Evolutionary conservation across 2,888 invertebrate genomes (phyloP).

Genomic region (Caenorhabditis virilis): DNA sequence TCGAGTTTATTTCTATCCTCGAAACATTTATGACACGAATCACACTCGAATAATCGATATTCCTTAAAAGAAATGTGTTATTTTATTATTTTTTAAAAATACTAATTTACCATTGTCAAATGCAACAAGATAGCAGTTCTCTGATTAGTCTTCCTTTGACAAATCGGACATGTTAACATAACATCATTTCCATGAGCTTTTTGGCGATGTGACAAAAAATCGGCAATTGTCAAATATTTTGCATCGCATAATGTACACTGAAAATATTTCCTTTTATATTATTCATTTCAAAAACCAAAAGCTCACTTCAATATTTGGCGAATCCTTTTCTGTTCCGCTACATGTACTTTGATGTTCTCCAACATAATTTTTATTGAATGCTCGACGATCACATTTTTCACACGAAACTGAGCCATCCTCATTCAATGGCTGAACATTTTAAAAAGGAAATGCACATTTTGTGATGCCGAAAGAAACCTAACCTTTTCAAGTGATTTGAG

Average conservation of each 20-base stretch:
- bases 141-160: background rate
- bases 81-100: background rate
- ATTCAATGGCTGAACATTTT: background rate
- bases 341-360: background rate
- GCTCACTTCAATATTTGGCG: background rate
- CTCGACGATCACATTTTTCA: background rate
- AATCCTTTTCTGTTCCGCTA: background rate
- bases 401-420: background rate
- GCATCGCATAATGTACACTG: background rate
- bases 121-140: slow-evolving; percentile 7
- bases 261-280: background rate
- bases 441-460: background rate
- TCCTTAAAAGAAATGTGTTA: background rate
- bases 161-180: slow-evolving; percentile 11
- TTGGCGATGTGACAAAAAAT: slow-evolving; percentile 7
- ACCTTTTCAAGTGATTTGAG: background rate
- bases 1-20: background rate
- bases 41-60: slow-evolving; percentile 4
- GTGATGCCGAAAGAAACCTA: no score
- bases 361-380: background rate
- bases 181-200: slow-evolving; percentile 2
- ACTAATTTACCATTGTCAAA: background rate
- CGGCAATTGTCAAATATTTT: background rate
- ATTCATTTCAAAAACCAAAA: background rate
- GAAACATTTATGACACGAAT: slow-evolving; percentile 6